Base-by-base conservation (phyloP, 2,113 vertebrate genomes). In the Cephalopterus ornatus region DNA sequence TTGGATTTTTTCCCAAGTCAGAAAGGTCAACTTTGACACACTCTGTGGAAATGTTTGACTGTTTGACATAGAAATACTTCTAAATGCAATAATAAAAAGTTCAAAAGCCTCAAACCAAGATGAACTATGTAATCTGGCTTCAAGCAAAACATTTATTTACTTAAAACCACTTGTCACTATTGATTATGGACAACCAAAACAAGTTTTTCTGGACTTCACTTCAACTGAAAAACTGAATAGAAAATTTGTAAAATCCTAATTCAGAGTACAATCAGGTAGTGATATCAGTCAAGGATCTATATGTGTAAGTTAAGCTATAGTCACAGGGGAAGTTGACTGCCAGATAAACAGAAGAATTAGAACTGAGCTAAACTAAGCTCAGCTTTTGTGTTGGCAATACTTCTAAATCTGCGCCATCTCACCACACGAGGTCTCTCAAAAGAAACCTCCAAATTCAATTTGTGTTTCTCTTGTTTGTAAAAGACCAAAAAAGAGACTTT, bases 381-480 rank as follows among this genome's bases (percentile, higher is more conserved):
- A 12, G 11, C n/a, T 58, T 82, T 70, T 30, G 17, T 59, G 26
- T 11, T 42, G 32, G 67, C 41, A 47, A 67, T 14, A 27, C 26
- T 58, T 55, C 28, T 62, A 76, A 41, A 81, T 28, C 26, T 27
- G 18, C 44, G 58, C 14, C 20, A 14, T 30, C 41, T 61, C 24
- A 35, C 46, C 37, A 58, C 23, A 66, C 0, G 0, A 18, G 7
- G 47, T 35, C 39, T 35, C 21, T 46, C 4, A 23, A 39, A 49
- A 50, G 49, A 49, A 56, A 50, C 50, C 6, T 55, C 12, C 20
- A 59, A 81, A 67, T 30, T 22, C 5, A 44, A 32, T 53, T 35
- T 19, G 15, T 16, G 7, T 44, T 88, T 61, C 35, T 85, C 11
- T 32, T 62, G 41, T 27, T 67, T 46, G 5, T 59, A 47, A 33